Conservation (phyloP, 2,797 vertebrate species). For the Adrianichthys oophorus region DNA sequence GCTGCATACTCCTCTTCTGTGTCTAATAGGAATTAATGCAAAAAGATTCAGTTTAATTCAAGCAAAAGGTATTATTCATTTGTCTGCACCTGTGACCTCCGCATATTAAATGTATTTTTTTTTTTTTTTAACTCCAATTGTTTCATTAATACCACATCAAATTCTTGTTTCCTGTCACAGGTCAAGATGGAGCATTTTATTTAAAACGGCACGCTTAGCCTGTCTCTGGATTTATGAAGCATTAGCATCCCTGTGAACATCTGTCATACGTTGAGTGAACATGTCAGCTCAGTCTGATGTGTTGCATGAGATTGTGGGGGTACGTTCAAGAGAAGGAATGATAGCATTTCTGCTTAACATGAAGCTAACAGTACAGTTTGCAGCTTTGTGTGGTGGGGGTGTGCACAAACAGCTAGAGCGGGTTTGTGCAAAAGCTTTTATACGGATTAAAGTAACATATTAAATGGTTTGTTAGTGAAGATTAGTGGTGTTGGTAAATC, state of each 20-base stretch:
- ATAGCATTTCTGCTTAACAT: background rate
- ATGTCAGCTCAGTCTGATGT: conserved; percentile 6
- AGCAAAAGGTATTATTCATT: too few species aligned
- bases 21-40: too few species aligned
- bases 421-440: background rate
- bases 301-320: conserved; percentile 3
- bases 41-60: too few species aligned
- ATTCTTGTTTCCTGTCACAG: too few species aligned
- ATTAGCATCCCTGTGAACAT: conserved; percentile 40
- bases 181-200: conserved; percentile 24
- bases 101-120: too few species aligned
- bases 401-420: background rate
- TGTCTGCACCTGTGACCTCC: too few species aligned
- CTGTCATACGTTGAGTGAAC: conserved; percentile 39
- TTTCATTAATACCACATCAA: too few species aligned
- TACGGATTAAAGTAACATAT: background rate
- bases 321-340: background rate
- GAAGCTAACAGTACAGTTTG: background rate
- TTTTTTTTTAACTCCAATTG: too few species aligned
- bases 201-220: conserved; percentile 21
- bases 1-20: too few species aligned
- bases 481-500: background rate
- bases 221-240: conserved; percentile 36
- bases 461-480: conserved; percentile 3
- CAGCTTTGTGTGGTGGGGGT: conserved; percentile 1